Conservation (phyloP, 2,113 vertebrate genomes). For the Poeciliopsis prolifica region DNA sequence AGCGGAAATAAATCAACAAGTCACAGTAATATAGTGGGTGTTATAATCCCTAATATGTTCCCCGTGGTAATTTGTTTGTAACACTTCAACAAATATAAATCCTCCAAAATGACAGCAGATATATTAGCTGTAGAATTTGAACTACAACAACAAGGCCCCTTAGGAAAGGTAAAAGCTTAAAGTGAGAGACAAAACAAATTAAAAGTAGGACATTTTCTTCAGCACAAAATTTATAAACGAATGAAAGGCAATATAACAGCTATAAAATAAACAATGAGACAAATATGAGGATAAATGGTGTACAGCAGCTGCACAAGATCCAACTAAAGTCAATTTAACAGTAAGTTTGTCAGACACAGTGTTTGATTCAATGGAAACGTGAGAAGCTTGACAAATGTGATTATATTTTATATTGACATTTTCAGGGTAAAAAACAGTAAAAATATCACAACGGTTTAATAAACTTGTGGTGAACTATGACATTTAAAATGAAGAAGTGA, state of each 20-base stretch:
- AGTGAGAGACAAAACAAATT: constrained; percentile 26
- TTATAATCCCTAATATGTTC: not conserved
- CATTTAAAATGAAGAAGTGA: constrained; percentile 7
- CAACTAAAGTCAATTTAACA: constrained; percentile 26
- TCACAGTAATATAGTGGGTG: not conserved
- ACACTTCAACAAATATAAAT: not conserved
- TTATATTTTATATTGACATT: not conserved
- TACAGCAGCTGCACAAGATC: constrained; percentile 33
- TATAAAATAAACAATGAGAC: constrained; percentile 57
- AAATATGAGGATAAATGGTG: constrained; percentile 35
- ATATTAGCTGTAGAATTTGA: not conserved
- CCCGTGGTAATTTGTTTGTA: not conserved
- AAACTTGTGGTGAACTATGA: not conserved
- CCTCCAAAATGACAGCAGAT: not conserved
- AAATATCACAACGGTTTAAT: not conserved
- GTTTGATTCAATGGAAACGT: constrained; percentile 44
- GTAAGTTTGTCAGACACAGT: constrained; percentile 23
- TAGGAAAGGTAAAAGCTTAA: not conserved
- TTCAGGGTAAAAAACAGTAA: constrained; percentile 15
- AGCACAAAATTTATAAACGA: constrained; percentile 58
- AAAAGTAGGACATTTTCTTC: constrained; percentile 28
- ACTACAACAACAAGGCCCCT: not conserved
- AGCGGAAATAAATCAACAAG: not conserved
- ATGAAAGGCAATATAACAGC: constrained; percentile 60
- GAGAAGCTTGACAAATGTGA: constrained; percentile 33